phyloP scores from a whole-genome alignment of 2,113 vertebrate species.

The Bufo bufo region DNA sequence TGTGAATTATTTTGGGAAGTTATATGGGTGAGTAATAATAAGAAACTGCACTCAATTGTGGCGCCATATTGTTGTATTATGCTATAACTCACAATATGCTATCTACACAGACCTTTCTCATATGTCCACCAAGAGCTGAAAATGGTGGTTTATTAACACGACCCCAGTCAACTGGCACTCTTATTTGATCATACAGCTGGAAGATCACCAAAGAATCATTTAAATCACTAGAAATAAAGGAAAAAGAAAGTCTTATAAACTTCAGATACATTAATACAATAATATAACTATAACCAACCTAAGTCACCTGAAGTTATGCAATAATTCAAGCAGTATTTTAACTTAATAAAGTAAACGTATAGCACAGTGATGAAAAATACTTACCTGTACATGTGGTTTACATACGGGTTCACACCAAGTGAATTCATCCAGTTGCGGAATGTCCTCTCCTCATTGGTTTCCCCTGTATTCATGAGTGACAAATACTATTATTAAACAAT shows the following conservation, averaged over 20 bases:
- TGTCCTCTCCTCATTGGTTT: conserved; percentile 91
- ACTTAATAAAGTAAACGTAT: too few species aligned
- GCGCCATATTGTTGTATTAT: background rate
- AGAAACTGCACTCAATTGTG: background rate
- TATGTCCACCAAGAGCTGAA: conserved; percentile 83
- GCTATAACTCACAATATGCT: background rate
- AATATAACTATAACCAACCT: background rate
- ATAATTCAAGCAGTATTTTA: background rate
- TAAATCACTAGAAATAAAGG: conserved; percentile 77
- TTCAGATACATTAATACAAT: background rate
- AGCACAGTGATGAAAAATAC: background rate
- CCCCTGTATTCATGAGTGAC: conserved; percentile 72
- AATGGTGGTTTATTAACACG: conserved; percentile 90
- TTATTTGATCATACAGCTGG: conserved; percentile 87
- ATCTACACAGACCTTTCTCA: conserved; percentile 85
- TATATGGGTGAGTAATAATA: too few species aligned
- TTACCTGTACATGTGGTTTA: conserved; percentile 95
- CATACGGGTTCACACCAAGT: conserved; percentile 86
- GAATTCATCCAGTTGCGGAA: conserved; percentile 99
- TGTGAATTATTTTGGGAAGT: too few species aligned
- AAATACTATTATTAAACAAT: conserved; percentile 7
- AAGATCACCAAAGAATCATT: conserved; percentile 81
- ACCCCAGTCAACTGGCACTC: conserved; percentile 85
- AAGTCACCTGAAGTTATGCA: background rate
- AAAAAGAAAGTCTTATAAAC: background rate